Evolutionary conservation across 2,797 vertebrate species (phyloP), one percentile per base, ranked within the genome.

Genomic region (Botia almorhae): DNA sequence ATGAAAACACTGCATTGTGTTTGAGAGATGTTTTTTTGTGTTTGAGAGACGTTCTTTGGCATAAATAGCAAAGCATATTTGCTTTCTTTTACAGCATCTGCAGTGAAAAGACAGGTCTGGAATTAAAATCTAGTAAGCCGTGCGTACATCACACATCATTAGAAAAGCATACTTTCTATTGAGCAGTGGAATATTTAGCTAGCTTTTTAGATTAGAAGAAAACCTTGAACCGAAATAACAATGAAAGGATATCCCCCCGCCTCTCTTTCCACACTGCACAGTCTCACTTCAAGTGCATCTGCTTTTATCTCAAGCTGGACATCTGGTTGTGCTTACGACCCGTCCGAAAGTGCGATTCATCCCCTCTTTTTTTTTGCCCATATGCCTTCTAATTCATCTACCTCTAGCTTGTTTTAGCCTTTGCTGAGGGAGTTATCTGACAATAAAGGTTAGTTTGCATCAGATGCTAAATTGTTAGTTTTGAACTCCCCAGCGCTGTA

Each of bases 201-300:
- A 4, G 67, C 72, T 67, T 79, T 69, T 80, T 78, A 80, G 68
- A 36, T 46, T 71, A 75, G 68, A 82, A 84, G 51, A 85, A 84
- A 86, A 90, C 87, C 86, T 88, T 89, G 84, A 91, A 89, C 85
- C 86, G 67, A 58, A 68, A 72, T 79, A 55, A 85, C 80, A 81
- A 85, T 81, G 74, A 83, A 87, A 84, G 84, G 82, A 88, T 81
- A 78, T 80, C 74, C 80, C 17, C 76, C 65, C 51, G 60, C 84
- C 69, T 50, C 60, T 84, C 29, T 74, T 74, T 79, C 79, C 79
- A 72, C 56, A 81, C 76, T 77, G 65, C 69, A 78, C 76, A 73
- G 58, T 81, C 84, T 84, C 76, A 74, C 65, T 82, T 87, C 70
- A 82, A 85, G 82, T 74, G 82, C 80, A 74, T 21, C 74, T 63